Base-by-base conservation (phyloP, 2,113 vertebrate species). In the Gymnorhina tibicen region DNA sequence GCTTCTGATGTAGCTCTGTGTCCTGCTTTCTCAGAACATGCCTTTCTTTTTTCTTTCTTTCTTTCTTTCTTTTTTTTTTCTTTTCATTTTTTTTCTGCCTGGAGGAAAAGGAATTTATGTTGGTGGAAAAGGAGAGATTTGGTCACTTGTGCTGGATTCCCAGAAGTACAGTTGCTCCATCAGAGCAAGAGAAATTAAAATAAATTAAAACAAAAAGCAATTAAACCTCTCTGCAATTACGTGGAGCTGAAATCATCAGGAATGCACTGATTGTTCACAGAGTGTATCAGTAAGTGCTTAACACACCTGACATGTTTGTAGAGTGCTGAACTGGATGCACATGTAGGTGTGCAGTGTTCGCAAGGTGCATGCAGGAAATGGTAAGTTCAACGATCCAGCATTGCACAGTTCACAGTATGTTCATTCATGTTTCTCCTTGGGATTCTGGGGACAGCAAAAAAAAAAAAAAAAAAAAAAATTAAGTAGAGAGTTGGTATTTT, bases 201-300 rank as follows among this genome's bases (percentile, higher is more conserved):
- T 28, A 85, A 88, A 92, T 80, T 83, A 58, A 91, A 95, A 79
- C 16, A 88, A 91, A 94, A 84, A 68, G 18, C 64, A 59, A 42
- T 78, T 91, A 85, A 72, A 89, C 59, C 15, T 83, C 44, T 77
- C 21, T 76, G 35, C 70, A 69, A 50, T 80, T 80, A 8, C 12
- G 70, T 14, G 47, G 21, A 85, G 17, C 28, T 11, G 3, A 62
- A 89, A 85, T 72, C 3, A 82, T 74, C 20, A 81, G 60, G 50
- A 91, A 87, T 44, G 37, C 30, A 39, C 13, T 47, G 30, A 60
- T 55, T 75, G 33, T 72, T 72, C 85, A 32, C 35, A 60, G 20
- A 67, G 17, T 46, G 22, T 46, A 73, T 59, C 53, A 82, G 32
- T 35, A 77, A 49, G 20, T 20, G 23, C 33, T 83, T 73, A 70